Base-by-base conservation (phyloP, 2,888 invertebrate species). In the Tetragnatha montana region DNA sequence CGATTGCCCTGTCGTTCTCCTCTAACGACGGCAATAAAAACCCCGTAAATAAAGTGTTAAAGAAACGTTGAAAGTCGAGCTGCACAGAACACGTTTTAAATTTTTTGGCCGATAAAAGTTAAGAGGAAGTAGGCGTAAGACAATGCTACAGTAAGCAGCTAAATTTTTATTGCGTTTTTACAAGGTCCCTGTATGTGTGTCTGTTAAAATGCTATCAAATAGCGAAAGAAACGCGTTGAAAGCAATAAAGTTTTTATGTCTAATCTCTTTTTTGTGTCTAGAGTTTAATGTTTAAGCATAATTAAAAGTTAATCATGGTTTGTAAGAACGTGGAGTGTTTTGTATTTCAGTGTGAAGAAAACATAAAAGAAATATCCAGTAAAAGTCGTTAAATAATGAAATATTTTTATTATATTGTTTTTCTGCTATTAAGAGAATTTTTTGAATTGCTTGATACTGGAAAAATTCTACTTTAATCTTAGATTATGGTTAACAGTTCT, bases 101-200 rank as follows among this genome's bases (percentile, higher is more conserved):
- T 70, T 78, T 76, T 84, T 21, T n/a, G 76, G 47, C 78, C 35
- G 35, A 78, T 69, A 69, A 84, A 84, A 84, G 47, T 47, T 22
- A 22, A 78, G 22, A 49, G 17, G 21, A 78, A 69, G 21, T 35
- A 69, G 21, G 49, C 21, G n/a, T 22, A 83, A 75, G 35, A 51
- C 68, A 74, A 49, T 68, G 51, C 60, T 68, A 51, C 60, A 19
- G 51, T 74, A 12, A 49, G 75, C 50, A 83, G 47, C 68, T 70
- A 84, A 84, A 84, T 78, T 76, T 81, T 84, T 84, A 84, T 19
- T 76, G 70, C 84, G 19, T 69, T 78, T 84, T 76, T 78, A 84
- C 84, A 70, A 78, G 76, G 84, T 49, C 49, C 50, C 51, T 51
- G 60, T 60, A 60, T 60, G 60, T 60, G 60, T 60, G 60, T 60